Evolutionary conservation across 2,113 vertebrate genomes (phyloP).

Genomic region (Emydocephalus ijimae): DNA sequence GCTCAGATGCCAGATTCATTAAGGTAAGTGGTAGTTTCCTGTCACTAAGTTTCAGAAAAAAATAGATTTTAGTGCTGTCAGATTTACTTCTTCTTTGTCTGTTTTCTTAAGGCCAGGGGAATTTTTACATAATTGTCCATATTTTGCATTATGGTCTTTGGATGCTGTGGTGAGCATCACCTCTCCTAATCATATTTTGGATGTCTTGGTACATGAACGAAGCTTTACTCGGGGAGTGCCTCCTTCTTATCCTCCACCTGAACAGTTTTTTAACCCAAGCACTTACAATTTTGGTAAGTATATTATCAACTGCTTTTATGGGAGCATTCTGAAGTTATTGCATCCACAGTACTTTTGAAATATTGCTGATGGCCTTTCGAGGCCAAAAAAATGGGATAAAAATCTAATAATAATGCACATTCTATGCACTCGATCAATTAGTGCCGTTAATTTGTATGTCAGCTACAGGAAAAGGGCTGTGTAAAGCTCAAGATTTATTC

Average conservation of each 20-base stretch:
- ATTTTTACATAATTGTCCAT: slow-evolving; percentile 85
- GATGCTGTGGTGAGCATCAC: slow-evolving; percentile 78
- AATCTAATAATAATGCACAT: background rate
- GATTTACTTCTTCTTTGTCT: background rate
- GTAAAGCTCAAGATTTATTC: background rate
- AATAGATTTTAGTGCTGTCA: background rate
- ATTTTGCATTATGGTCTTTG: slow-evolving; percentile 93
- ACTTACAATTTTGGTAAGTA: slow-evolving; percentile 91
- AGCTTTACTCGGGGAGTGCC: slow-evolving; percentile 85
- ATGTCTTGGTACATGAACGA: slow-evolving; percentile 84
- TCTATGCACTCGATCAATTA: background rate
- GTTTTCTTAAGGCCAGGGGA: slow-evolving; percentile 79
- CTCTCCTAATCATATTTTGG: slow-evolving; percentile 76
- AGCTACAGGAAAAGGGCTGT: background rate
- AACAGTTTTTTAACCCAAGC: slow-evolving; percentile 91
- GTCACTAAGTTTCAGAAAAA: background rate
- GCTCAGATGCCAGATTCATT: slow-evolving; percentile 97
- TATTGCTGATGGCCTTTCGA: background rate
- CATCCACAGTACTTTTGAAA: background rate
- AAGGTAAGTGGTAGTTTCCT: slow-evolving; percentile 71
- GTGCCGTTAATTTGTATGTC: background rate
- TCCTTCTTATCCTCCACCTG: slow-evolving; percentile 84
- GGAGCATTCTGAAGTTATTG: background rate
- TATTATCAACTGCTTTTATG: slow-evolving; percentile 16
- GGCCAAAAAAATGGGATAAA: background rate